Evolutionary conservation across 2,888 invertebrate species (phyloP).

Genomic region (Trissolcus brochymenae): DNA sequence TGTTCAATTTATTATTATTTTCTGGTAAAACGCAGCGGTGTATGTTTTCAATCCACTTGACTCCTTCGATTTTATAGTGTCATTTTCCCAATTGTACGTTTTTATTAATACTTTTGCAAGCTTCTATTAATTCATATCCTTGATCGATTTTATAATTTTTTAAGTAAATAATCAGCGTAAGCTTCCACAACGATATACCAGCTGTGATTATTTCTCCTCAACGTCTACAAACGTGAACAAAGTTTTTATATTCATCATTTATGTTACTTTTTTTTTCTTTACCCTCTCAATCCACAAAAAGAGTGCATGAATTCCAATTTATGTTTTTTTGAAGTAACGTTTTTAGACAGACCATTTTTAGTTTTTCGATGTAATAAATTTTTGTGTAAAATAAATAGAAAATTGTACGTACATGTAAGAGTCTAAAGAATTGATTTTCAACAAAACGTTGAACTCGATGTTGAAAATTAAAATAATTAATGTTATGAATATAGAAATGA

Average conservation of each 20-base stretch:
- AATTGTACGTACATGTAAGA: background rate
- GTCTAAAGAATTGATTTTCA: background rate
- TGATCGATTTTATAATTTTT: background rate
- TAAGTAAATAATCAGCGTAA: background rate
- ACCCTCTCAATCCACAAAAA: background rate
- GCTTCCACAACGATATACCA: background rate
- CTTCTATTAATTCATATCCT: background rate
- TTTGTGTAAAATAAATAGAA: background rate
- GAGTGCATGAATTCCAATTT: background rate
- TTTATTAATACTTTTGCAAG: background rate
- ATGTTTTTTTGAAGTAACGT: background rate
- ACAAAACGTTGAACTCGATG: background rate
- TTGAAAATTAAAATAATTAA: too few relatives aligned
- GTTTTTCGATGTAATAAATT: too few relatives aligned
- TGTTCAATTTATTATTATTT: slow-evolving; percentile 11
- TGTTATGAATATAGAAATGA: too few relatives aligned
- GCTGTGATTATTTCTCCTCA: too few relatives aligned
- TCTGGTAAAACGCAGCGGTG: slow-evolving; percentile 1
- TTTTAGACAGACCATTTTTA: background rate
- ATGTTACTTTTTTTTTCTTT: background rate
- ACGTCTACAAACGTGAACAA: too few relatives aligned
- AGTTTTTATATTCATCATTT: too few relatives aligned
- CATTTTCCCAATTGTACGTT: background rate
- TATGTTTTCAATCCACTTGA: slow-evolving; percentile 1
- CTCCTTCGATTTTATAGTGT: background rate